Evolutionary conservation across 64 coral and sea anemone genomes (phyloP).

Genomic region (Montipora foliosa): DNA sequence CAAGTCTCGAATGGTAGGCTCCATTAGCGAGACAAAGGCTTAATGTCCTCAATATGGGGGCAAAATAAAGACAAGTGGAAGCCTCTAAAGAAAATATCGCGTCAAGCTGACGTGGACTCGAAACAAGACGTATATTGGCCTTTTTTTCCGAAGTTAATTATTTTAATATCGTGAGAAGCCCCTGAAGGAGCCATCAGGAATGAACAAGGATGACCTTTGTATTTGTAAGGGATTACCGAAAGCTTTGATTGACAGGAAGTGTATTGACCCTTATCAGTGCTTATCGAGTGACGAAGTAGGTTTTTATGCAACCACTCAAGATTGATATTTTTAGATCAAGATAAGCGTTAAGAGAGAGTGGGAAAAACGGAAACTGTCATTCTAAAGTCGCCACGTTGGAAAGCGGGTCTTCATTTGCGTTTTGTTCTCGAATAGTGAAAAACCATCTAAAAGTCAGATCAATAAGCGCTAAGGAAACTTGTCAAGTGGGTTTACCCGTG

Average conservation of each 20-base stretch:
- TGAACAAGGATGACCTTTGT: not conserved
- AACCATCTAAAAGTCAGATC: not conserved
- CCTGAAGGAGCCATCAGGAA: conserved; percentile 6
- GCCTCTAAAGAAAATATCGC: not conserved
- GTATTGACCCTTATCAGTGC: not conserved
- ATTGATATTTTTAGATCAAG: conserved; percentile 10
- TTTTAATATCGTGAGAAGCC: conserved; percentile 17
- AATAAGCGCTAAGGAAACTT: not conserved
- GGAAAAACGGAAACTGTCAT: not conserved
- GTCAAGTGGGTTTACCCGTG: not conserved
- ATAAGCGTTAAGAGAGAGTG: not conserved
- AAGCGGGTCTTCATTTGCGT: too few relatives aligned
- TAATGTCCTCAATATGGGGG: not conserved
- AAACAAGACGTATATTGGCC: not conserved
- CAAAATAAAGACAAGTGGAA: not conserved
- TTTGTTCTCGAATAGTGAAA: not conserved
- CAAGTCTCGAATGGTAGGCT: not conserved
- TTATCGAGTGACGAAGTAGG: conserved; percentile 3
- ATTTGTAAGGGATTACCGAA: conserved; percentile 4
- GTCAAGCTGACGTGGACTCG: conserved; percentile 22
- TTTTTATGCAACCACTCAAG: not conserved
- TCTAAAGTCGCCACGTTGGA: not conserved
- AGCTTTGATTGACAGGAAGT: conserved; percentile 18
- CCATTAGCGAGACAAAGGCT: conserved; percentile 21
- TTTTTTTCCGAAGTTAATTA: conserved; percentile 7